Evolutionary conservation across 2,888 invertebrate species (phyloP).

Genomic region (Ichneumoninae sp.): DNA sequence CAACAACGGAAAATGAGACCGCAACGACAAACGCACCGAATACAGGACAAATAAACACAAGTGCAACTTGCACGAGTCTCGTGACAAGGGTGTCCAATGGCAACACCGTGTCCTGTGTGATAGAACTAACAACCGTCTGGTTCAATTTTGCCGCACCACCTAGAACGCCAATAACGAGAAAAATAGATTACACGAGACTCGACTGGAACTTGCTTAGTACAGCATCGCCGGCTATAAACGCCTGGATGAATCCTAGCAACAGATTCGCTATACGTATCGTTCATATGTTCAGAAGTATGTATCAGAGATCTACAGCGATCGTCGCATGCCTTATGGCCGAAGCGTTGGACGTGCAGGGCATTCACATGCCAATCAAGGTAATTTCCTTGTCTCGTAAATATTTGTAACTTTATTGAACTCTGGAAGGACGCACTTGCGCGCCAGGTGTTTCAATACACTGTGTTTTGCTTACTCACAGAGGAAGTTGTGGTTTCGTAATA

Average conservation of each 20-base stretch:
- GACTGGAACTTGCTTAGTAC: constrained; percentile 99
- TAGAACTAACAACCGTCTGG: constrained; percentile 96
- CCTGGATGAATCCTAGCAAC: constrained; percentile 99
- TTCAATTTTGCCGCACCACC: constrained; percentile 99
- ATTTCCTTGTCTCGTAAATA: constrained; percentile 32
- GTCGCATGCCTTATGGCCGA: constrained; percentile 98
- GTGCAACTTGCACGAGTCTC: constrained; percentile 75
- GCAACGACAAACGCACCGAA: constrained; percentile 82
- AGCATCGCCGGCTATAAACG: constrained; percentile 97
- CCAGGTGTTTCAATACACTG: neutral
- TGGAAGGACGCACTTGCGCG: too few relatives aligned
- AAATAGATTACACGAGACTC: constrained; percentile 96
- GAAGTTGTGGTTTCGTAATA: too few relatives aligned
- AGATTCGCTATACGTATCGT: constrained; percentile 94
- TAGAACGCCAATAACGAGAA: constrained; percentile 95
- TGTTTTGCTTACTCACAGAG: too few relatives aligned
- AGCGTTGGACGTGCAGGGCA: constrained; percentile 94
- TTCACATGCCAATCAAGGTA: constrained; percentile 92
- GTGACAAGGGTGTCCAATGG: constrained; percentile 87
- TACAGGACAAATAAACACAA: constrained; percentile 75
- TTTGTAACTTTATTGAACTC: neutral
- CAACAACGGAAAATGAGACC: constrained; percentile 65
- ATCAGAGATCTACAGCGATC: constrained; percentile 92
- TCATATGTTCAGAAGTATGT: constrained; percentile 92
- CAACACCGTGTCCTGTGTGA: constrained; percentile 93